Evolutionary conservation across 2,113 vertebrate species (phyloP).

Genomic region (Anolis carolinensis): DNA sequence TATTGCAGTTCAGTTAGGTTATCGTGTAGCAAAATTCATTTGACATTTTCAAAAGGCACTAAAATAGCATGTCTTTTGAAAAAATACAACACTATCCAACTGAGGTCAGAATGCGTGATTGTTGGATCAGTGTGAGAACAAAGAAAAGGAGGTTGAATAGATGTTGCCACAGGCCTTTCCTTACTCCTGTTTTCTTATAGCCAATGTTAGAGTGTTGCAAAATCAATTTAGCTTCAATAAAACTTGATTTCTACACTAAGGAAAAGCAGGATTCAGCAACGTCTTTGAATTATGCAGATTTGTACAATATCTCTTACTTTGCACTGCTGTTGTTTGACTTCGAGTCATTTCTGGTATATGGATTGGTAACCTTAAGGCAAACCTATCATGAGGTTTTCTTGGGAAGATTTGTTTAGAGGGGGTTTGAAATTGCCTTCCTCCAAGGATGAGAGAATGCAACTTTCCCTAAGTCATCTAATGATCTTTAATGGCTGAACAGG

Average conservation of each 20-base stretch:
- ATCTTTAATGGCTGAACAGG: too few relatives aligned
- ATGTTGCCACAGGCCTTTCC: conserved; percentile 23
- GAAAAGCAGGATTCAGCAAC: background rate
- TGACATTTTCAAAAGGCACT: conserved; percentile 32
- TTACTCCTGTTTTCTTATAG: background rate
- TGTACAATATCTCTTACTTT: background rate
- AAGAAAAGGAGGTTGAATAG: conserved; percentile 38
- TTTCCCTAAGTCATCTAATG: too few relatives aligned
- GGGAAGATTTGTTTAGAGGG: too few relatives aligned
- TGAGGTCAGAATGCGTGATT: conserved; percentile 40
- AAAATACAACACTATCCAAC: conserved; percentile 28
- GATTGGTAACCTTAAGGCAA: too few relatives aligned
- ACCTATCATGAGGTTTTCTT: too few relatives aligned
- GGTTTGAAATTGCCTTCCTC: too few relatives aligned
- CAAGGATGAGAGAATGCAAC: too few relatives aligned
- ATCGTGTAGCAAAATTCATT: conserved; percentile 32
- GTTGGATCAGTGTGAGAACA: conserved; percentile 36
- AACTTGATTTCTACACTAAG: background rate
- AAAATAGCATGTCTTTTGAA: conserved; percentile 45
- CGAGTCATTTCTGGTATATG: background rate
- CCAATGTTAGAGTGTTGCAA: background rate
- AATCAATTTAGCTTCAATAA: background rate
- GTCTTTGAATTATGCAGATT: background rate
- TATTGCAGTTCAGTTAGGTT: conserved; percentile 47
- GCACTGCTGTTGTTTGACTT: background rate